A percentile compares a stretch with the other conserved stretches of the same genome.
phyloP scores from a whole-genome alignment of 2,113 vertebrate genomes.

The Menura novaehollandiae region DNA sequence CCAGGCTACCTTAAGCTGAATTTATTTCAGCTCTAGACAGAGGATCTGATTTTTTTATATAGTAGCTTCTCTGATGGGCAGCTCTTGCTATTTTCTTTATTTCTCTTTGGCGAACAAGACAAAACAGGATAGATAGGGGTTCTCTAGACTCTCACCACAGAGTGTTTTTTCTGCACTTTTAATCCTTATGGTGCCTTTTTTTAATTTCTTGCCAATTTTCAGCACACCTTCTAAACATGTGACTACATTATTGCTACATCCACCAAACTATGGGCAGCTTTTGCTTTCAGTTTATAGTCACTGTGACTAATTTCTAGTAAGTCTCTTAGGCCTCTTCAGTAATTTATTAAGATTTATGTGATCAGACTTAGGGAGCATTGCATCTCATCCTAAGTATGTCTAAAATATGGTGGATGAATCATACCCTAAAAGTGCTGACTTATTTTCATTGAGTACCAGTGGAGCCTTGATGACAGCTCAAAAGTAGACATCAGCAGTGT shows the following conservation, averaged over 20 bases:
- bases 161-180: background rate
- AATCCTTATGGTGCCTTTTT: background rate
- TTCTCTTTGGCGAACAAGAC: background rate
- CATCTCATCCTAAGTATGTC: background rate
- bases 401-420: background rate
- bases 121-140: background rate
- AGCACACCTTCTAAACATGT: background rate
- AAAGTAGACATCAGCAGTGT: background rate
- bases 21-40: background rate
- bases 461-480: background rate
- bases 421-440: background rate
- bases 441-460: background rate
- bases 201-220: background rate
- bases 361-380: background rate
- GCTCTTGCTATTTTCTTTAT: background rate
- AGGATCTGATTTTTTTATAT: background rate
- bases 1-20: background rate
- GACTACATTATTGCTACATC: background rate
- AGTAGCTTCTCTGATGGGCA: background rate
- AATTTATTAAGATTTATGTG: background rate
- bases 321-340: background rate
- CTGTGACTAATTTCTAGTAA: background rate
- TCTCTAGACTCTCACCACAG: background rate
- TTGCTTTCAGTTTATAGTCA: background rate
- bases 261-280: background rate